These are phyloP conservation scores for Polydrusus cervinus DNA, from an alignment of 2,888 invertebrate genomes.

Conservation along the genomic window DNA sequence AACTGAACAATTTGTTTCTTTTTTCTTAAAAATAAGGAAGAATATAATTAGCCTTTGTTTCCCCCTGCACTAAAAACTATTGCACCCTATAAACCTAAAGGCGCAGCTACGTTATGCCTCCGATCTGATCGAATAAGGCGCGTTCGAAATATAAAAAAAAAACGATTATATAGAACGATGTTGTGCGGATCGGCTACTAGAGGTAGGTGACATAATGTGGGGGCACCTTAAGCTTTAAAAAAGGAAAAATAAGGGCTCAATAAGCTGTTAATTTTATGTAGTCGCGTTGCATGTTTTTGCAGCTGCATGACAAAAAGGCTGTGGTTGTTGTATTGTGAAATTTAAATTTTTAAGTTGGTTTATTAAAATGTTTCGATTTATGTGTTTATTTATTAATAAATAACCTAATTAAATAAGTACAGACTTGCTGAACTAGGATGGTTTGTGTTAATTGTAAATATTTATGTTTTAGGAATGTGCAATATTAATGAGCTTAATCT, in stretches of 20 bases:
- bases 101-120: no score
- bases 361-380: slow-evolving; percentile 30
- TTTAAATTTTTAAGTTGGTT: slow-evolving; percentile 34
- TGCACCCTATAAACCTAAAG: slow-evolving; percentile 6
- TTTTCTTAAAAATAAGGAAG: no score
- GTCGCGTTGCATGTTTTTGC: slow-evolving; percentile 62
- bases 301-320: slow-evolving; percentile 60
- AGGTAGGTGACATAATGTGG: no score
- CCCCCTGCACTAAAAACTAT: neutral
- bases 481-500: neutral
- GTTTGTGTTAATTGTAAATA: neutral
- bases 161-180: no score
- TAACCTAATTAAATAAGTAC: neutral
- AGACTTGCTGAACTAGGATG: neutral
- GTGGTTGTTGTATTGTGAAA: slow-evolving; percentile 34
- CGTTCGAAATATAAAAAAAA: no score
- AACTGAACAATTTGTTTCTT: no score
- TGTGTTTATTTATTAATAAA: neutral
- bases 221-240: neutral
- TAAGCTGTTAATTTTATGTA: slow-evolving; percentile 24
- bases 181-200: no score
- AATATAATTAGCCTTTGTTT: no score
- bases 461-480: neutral
- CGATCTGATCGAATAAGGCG: no score
- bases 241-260: slow-evolving; percentile 13